phyloP scores from a whole-genome alignment of 2,888 invertebrate species.

The Drosophila nigritarsus region DNA sequence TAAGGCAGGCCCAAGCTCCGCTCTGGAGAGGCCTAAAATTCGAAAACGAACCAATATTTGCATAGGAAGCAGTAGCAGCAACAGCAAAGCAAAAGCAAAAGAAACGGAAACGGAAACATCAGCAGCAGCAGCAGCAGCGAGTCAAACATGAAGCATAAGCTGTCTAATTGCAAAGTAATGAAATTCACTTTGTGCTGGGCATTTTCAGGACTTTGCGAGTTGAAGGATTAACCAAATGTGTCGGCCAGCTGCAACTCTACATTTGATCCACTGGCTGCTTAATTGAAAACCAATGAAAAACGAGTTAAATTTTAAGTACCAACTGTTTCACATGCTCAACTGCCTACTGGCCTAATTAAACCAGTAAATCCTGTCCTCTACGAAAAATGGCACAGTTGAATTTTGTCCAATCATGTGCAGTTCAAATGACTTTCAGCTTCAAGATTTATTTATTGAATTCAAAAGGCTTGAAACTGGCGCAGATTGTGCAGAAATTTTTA shows the following conservation, averaged over 20 bases:
- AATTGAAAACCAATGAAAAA: constrained; percentile 28
- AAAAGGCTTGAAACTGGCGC: background rate
- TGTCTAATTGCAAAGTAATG: constrained; percentile 55
- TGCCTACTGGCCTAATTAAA: background rate
- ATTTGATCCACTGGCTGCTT: no score
- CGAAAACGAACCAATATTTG: constrained; percentile 49
- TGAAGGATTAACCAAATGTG: constrained; percentile 26
- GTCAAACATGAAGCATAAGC: constrained; percentile 17
- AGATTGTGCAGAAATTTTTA: background rate
- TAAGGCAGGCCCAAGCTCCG: constrained; percentile 17
- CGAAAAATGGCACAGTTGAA: background rate
- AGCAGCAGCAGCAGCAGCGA: constrained; percentile 3
- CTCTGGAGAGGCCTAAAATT: constrained; percentile 21
- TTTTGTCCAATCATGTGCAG: background rate
- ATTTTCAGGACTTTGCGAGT: background rate
- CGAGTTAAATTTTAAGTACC: background rate
- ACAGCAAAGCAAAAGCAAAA: background rate
- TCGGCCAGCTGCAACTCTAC: constrained; percentile 16
- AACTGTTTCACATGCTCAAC: background rate
- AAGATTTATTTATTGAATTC: background rate
- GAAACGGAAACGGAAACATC: background rate
- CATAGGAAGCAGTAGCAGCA: constrained; percentile 18
- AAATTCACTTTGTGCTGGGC: constrained; percentile 29
- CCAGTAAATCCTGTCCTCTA: background rate
- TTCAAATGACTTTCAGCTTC: background rate